Evolutionary conservation across 2,797 vertebrate species (phyloP), one percentile per base, ranked within the genome.

Genomic region (Austrolebias charrua): DNA sequence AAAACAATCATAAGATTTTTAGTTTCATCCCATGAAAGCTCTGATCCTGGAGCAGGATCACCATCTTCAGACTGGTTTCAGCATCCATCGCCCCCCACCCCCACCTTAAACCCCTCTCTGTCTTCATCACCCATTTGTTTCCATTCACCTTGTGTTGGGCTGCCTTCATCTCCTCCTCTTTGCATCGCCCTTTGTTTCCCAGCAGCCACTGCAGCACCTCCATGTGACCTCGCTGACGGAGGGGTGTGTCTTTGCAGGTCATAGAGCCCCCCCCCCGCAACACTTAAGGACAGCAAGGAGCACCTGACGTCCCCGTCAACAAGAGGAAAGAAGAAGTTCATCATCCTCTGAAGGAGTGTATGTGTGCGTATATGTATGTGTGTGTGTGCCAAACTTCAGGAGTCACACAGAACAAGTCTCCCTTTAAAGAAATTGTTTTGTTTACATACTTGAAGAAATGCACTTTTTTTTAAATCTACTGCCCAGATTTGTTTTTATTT

Each of bases 11-110:
- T n/a, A n/a, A n/a, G n/a, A n/a, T n/a, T n/a, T n/a, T n/a, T n/a
- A n/a, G n/a, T n/a, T 95, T 95, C 85, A 91, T 94, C 73, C 93
- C 94, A 93, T 96, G 93, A 96, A n/a, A 91, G 67, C 79, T 69
- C 31, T 85, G 88, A 85, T 87, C 90, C 90, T 88, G 70, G 58
- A 83, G 88, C 78, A 71, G 83, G 83, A 89, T 85, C 85, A 86
- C 24, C 69, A 68, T 78, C 85, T 85, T 84, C 82, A 73, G 50
- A 74, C 70, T 53, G 65, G 65, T 81, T 81, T 76, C 18, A 57
- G 55, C 76, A 24, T 24, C 24, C 24, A 24, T 71, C 78, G 69
- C 0, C n/a, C 12, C 85, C 78, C 63, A 63, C 8, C 28, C 49
- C 60, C 65, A 44, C 61, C 33, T 9, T 9, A 35, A 35, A 7